Percentiles rank a stretch among this genome's conserved stretches.
These are phyloP conservation scores for Presbytis comata DNA, from an alignment of 2,797 vertebrate species.

Conservation along the genomic window DNA sequence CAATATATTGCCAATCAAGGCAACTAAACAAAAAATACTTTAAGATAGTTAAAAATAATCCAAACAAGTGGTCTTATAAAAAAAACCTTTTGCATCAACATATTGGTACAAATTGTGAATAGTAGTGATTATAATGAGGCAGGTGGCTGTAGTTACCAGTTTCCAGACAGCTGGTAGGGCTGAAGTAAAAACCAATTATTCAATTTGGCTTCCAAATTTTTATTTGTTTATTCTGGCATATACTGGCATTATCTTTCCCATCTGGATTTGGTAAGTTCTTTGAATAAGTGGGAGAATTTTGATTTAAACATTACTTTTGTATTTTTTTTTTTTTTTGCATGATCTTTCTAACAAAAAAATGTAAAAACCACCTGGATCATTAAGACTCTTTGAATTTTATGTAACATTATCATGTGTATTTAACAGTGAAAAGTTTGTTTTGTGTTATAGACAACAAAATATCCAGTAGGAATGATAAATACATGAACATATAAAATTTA, in stretches of 20 bases:
- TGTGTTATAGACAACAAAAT: neutral
- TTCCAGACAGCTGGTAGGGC: constrained; percentile 80
- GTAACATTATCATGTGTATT: neutral
- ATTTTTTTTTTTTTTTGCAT: too few relatives aligned
- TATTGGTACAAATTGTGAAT: constrained; percentile 31
- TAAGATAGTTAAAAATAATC: constrained; percentile 34
- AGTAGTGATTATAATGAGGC: constrained; percentile 70
- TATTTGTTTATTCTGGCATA: constrained; percentile 78
- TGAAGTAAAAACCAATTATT: constrained; percentile 73
- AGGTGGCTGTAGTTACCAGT: constrained; percentile 75
- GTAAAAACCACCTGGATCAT: neutral
- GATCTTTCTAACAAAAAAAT: neutral
- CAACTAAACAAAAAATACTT: neutral
- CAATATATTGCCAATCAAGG: neutral
- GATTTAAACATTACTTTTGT: neutral
- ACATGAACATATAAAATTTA: neutral
- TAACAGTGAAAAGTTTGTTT: neutral
- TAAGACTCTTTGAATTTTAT: neutral
- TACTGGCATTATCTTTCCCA: constrained; percentile 63
- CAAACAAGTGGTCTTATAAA: constrained; percentile 33
- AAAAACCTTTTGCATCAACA: neutral
- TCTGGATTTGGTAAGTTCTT: constrained; percentile 59
- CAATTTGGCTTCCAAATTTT: constrained; percentile 69
- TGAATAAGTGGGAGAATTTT: constrained; percentile 27
- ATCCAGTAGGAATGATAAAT: neutral